Evolutionary conservation across 2,888 invertebrate genomes (phyloP), one percentile per base, ranked within the genome.

Genomic region (Noctua pronuba): DNA sequence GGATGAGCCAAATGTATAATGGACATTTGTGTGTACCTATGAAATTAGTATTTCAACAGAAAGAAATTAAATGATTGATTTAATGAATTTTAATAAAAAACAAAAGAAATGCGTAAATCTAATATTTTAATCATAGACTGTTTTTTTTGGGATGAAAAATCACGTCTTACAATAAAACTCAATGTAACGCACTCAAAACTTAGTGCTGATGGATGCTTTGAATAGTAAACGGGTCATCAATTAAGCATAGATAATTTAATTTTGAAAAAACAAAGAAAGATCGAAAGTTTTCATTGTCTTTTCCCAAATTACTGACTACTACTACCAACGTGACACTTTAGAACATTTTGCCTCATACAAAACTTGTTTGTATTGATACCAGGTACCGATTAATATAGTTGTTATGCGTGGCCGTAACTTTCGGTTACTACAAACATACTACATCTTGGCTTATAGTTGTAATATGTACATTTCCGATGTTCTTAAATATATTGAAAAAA

Each of bases 61-160:
- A 35, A 44, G 2, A 46, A 75, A 24, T 10, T 0, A 38, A 76
- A 38, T 60, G 0, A 76, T 66, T 76, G 28, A 74, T 64, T 52
- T n/a, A 31, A 41, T 16, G 13, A 13, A 44, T 31, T 55, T 1
- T 31, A 60, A 21, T 62, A 62, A 62, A 31, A 62, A 62, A 35
- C 21, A 60, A 31, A 18, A 8, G 28, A 28, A 28, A 58, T 6
- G 28, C 46, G 49, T 49, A 49, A 49, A 49, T 28, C 28, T 58
- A n/a, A n/a, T 18, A 1, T 31, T 18, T 60, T 60, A 52, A 21
- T 7, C 35, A 35, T 35, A 35, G 35, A n/a, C n/a, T n/a, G n/a
- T n/a, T n/a, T n/a, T n/a, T n/a, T n/a, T n/a, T n/a, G n/a, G n/a
- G n/a, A n/a, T n/a, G n/a, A n/a, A n/a, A n/a, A n/a, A n/a, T n/a